Percentiles rank a stretch among this genome's conserved stretches.
Conservation (phyloP, 1,140 invertebrate species). For the Epicauta chinensis region DNA sequence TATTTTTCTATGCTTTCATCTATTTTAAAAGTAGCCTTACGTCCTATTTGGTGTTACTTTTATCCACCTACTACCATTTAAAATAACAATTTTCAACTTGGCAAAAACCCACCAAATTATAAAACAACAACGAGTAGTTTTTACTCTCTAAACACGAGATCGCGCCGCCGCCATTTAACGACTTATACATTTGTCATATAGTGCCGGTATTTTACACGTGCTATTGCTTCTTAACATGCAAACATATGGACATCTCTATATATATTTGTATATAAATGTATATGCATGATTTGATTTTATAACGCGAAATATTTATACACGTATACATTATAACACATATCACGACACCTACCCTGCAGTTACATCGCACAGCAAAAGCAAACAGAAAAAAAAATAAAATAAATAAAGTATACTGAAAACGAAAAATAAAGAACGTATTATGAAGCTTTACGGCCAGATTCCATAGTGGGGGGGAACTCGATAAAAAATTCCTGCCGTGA, state of each 20-base stretch:
- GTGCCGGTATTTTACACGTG: constrained; percentile 20
- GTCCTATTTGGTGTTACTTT: too few relatives aligned
- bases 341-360: constrained; percentile 15
- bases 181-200: constrained; percentile 20
- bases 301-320: constrained; percentile 21
- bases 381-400: too few relatives aligned
- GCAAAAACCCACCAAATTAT: constrained; percentile 1
- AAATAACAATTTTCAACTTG: background rate
- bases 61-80: too few relatives aligned
- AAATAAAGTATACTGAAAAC: too few relatives aligned
- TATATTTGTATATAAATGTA: too few relatives aligned
- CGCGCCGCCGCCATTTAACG: constrained; percentile 1
- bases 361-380: background rate
- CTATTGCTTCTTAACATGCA: constrained; percentile 23
- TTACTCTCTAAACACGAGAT: constrained; percentile 13
- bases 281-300: constrained; percentile 21
- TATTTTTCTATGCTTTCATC: too few relatives aligned
- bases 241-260: constrained; percentile 16
- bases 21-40: too few relatives aligned
- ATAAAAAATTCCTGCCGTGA: too few relatives aligned
- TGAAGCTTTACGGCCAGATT: too few relatives aligned
- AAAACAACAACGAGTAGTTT: constrained; percentile 7
- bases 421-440: too few relatives aligned
- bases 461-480: too few relatives aligned
- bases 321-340: constrained; percentile 8